A percentile compares a stretch with the other conserved stretches of the same genome.
phyloP scores from a whole-genome alignment of 2,888 invertebrate species.

The Sussaba pulchella region DNA sequence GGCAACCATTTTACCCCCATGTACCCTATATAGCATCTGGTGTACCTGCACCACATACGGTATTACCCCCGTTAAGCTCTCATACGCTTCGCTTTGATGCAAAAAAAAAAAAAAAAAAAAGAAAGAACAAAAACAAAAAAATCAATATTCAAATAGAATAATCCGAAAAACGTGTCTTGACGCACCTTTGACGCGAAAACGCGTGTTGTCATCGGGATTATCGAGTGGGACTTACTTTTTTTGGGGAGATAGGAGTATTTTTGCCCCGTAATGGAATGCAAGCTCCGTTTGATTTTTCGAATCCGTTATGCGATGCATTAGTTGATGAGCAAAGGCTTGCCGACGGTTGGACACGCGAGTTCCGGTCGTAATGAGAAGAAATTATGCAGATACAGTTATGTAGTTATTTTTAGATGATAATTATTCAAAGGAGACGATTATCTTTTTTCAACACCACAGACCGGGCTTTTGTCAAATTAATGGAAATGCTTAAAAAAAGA shows the following conservation, averaged over 20 bases:
- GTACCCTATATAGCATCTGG: constrained; percentile 26
- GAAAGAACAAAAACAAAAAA: not conserved
- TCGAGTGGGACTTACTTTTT: not conserved
- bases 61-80: constrained; percentile 16
- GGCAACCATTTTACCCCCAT: constrained; percentile 76
- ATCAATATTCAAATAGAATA: constrained; percentile 20
- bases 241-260: not conserved
- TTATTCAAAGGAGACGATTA: not conserved
- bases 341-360: not conserved
- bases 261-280: not conserved
- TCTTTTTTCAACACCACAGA: too few relatives aligned
- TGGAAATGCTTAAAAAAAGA: too few relatives aligned
- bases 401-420: not conserved
- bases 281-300: not conserved
- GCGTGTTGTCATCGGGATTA: not conserved
- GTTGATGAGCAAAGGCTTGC: not conserved
- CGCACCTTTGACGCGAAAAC: not conserved
- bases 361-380: not conserved
- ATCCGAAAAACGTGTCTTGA: constrained; percentile 37
- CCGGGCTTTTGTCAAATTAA: too few relatives aligned
- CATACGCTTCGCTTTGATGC: constrained; percentile 3
- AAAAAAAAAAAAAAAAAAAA: not conserved
- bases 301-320: not conserved
- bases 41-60: constrained; percentile 35
- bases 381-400: not conserved